Percentiles rank a stretch among this genome's conserved stretches.
Evolutionary conservation across 2,888 invertebrate genomes (phyloP).

Genomic region (Agrochola circellaris): DNA sequence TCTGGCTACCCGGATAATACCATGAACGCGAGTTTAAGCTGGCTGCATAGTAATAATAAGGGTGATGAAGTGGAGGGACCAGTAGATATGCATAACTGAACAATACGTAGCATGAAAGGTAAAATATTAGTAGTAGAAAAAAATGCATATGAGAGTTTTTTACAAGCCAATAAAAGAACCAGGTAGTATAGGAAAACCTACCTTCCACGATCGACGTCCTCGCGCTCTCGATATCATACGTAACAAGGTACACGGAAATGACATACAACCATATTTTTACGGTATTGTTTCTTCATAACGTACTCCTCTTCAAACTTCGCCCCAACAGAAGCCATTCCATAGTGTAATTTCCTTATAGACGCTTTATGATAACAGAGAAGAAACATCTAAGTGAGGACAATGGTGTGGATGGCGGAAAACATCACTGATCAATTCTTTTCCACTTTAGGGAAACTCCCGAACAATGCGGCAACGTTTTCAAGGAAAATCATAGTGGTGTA

Average conservation of each 20-base stretch:
- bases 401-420: slow-evolving; percentile 85
- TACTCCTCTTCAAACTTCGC: slow-evolving; percentile 77
- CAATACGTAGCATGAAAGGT: slow-evolving; percentile 1
- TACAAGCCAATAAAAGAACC: slow-evolving; percentile 1
- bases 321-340: slow-evolving; percentile 81
- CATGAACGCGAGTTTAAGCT: slow-evolving; percentile 55
- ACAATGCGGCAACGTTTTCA: slow-evolving; percentile 83
- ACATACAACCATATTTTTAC: slow-evolving; percentile 80
- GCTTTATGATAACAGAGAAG: slow-evolving; percentile 81
- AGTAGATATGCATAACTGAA: slow-evolving; percentile 28
- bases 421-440: slow-evolving; percentile 86
- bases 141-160: slow-evolving; percentile 11
- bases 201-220: slow-evolving; percentile 80
- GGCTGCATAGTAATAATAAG: slow-evolving; percentile 47
- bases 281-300: slow-evolving; percentile 80
- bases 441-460: slow-evolving; percentile 82
- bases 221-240: slow-evolving; percentile 83
- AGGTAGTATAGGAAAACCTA: slow-evolving; percentile 55
- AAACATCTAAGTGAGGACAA: slow-evolving; percentile 84
- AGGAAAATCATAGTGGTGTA: slow-evolving; percentile 84
- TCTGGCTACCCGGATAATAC: slow-evolving; percentile 53
- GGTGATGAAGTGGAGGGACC: slow-evolving; percentile 36
- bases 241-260: slow-evolving; percentile 81
- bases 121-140: slow-evolving; percentile 12
- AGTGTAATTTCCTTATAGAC: slow-evolving; percentile 83